Conservation (phyloP, 2,888 invertebrate species). For the Zygaena filipendulae region DNA sequence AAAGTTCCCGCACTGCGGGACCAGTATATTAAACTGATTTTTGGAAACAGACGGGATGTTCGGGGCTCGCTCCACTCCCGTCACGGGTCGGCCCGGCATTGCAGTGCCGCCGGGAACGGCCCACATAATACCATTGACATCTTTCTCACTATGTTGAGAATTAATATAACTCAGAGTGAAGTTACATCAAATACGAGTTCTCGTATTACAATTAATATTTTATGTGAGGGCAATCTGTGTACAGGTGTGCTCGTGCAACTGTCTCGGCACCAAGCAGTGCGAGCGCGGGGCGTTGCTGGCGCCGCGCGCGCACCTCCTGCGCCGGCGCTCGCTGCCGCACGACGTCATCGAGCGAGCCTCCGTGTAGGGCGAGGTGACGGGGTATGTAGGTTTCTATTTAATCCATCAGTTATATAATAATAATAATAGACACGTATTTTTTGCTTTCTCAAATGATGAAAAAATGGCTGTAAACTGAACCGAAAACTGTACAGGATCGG, state of each 20-base stretch:
- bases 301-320: constrained; percentile 17
- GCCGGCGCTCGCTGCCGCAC: constrained; percentile 23
- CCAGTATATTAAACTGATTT: constrained; percentile 24
- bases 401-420: no score
- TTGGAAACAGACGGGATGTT: constrained; percentile 22
- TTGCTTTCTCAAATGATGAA: no score
- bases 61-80: constrained; percentile 23
- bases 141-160: no score
- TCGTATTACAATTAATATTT: no score
- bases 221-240: no score
- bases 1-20: constrained; percentile 22
- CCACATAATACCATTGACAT: constrained; percentile 10
- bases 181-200: no score
- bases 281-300: constrained; percentile 44
- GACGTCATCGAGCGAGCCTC: constrained; percentile 45
- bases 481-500: no score
- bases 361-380: constrained; percentile 26
- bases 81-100: constrained; percentile 23
- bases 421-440: no score
- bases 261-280: constrained; percentile 59
- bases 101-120: constrained; percentile 24
- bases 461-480: no score
- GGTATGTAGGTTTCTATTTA: no score
- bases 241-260: constrained; percentile 64
- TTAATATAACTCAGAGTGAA: no score